phyloP scores from a whole-genome alignment of 2,797 vertebrate genomes.

The Cercopithecus hamlyni region DNA sequence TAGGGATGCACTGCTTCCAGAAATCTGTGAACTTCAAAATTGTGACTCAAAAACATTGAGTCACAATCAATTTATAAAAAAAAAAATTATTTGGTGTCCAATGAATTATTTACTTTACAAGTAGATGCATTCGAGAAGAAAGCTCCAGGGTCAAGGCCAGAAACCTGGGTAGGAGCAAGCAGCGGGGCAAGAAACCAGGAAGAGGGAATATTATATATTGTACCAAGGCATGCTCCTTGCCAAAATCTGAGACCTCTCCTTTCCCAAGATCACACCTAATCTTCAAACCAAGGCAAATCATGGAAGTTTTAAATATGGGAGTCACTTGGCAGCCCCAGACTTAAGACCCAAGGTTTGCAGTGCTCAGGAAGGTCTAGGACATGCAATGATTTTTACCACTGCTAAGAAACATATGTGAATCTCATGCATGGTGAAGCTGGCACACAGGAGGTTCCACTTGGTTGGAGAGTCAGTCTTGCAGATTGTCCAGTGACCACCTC shows the following conservation, averaged over 20 bases:
- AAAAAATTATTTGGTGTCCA: neutral
- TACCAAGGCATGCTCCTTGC: accelerated
- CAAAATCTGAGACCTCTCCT: neutral
- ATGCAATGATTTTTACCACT: neutral
- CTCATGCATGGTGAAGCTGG: neutral
- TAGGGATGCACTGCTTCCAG: neutral
- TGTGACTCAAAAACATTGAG: neutral
- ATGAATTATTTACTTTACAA: neutral
- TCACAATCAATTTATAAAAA: neutral
- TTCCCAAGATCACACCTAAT: neutral
- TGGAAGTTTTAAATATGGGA: neutral
- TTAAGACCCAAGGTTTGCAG: neutral
- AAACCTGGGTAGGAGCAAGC: neutral
- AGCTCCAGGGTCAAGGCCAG: neutral
- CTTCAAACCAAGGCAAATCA: neutral
- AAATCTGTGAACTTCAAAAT: neutral
- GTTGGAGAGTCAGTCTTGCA: neutral
- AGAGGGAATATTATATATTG: neutral
- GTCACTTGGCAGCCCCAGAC: neutral
- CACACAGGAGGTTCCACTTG: neutral
- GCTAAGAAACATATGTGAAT: neutral
- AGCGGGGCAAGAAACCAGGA: neutral
- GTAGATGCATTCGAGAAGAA: neutral
- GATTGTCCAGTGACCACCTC: neutral
- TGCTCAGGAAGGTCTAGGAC: neutral